Evolutionary conservation across 2,113 vertebrate species (phyloP).

Genomic region (Camarhynchus parvulus): DNA sequence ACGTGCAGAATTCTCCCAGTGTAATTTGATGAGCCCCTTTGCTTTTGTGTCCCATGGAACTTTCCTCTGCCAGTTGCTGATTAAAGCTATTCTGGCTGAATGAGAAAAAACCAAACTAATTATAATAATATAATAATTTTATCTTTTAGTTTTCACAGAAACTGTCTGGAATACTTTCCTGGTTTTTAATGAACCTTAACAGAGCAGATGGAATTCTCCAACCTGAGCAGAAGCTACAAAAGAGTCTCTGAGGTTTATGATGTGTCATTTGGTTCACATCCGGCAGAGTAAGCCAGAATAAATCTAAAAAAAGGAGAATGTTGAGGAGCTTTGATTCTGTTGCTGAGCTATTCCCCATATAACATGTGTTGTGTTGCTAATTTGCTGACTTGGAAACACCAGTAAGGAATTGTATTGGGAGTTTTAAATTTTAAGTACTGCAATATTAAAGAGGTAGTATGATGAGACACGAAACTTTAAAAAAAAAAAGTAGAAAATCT

Average conservation of each 20-base stretch:
- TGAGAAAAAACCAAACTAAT: not conserved
- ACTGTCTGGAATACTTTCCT: not conserved
- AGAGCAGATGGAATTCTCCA: constrained; percentile 39
- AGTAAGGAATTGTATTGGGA: not conserved
- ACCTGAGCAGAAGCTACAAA: constrained; percentile 10
- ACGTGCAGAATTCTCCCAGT: not conserved
- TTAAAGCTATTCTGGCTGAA: constrained; percentile 29
- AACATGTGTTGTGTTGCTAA: constrained; percentile 16
- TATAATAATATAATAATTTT: constrained; percentile 11
- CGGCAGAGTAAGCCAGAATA: not conserved
- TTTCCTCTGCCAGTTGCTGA: constrained; percentile 19
- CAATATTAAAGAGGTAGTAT: not conserved
- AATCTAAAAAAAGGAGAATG: not conserved
- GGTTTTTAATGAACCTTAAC: constrained; percentile 12
- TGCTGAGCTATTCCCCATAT: not conserved
- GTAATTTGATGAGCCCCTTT: constrained; percentile 1
- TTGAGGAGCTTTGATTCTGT: constrained; percentile 8
- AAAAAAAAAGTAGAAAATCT: not conserved
- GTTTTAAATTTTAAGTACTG: constrained; percentile 21
- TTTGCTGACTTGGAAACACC: constrained; percentile 35
- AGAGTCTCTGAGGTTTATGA: constrained; percentile 17
- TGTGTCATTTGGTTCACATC: constrained; percentile 15
- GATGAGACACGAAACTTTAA: not conserved
- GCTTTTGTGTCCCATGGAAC: not conserved
- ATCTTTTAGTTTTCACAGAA: constrained; percentile 13